Base-by-base conservation (phyloP, 2,797 vertebrate species). In the Notoglanidium macrostoma region DNA sequence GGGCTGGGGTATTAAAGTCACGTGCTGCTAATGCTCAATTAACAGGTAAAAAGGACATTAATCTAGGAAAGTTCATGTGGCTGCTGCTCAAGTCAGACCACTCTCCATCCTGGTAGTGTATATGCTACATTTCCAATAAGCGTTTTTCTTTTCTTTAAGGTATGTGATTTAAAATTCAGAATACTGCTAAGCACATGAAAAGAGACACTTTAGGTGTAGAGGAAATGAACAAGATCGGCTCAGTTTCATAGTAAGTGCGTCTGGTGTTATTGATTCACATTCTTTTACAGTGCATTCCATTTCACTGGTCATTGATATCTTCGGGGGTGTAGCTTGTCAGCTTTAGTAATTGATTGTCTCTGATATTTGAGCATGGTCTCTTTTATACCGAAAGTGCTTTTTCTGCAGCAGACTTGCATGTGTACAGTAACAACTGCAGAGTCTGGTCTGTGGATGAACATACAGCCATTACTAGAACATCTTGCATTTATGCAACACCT, bases 261-360 rank as follows among this genome's bases (percentile, higher is more conserved):
- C 94, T 96, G 94, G 94, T 94, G 93, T 95, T 93, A 96, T 97
- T 93, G 95, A 94, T 95, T 94, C 94, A 94, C 94, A 94, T 93
- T 96, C 93, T 96, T 94, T 96, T 93, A 94, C 96, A 90, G 92
- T 94, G 95, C 96, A 96, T 97, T 96, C 96, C 93, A 83, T 96
- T 97, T 97, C 97, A 97, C 95, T 97, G 96, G 97, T 96, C 96
- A 96, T 95, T 95, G 95, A 96, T 98, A 96, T 95, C 95, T 97
- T 97, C 96, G 96, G 95, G 96, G 96, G 96, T 92, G 92, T 95
- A 95, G 92, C 94, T 94, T 96, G 97, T 98, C 97, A 97, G 95
- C 96, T 93, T 90, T 95, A 94, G 93, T 96, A 97, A 97, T 97
- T 96, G 96, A 96, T 96, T 96, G 93, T 94, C 96, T 97, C 95